Percentiles rank a stretch among this genome's conserved stretches.
Conservation (phyloP, 2,113 vertebrate genomes). For the Psittacara wagleri region DNA sequence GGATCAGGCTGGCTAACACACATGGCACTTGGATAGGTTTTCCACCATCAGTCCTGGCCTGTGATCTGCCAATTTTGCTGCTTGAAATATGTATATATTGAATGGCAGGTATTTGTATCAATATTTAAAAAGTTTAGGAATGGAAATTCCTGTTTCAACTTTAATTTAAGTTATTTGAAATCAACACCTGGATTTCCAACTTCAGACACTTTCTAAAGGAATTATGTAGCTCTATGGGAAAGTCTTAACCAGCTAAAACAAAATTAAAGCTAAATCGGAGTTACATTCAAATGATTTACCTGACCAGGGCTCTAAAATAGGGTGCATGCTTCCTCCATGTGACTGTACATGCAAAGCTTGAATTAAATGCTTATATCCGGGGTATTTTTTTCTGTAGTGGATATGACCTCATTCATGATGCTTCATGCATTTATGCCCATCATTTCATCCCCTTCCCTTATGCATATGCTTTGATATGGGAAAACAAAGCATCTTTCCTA, state of each 20-base stretch:
- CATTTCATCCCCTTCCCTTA: not conserved
- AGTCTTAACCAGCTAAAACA: not conserved
- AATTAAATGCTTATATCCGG: not conserved
- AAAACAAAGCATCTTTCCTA: not conserved
- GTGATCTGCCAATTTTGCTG: not conserved
- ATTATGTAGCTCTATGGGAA: not conserved
- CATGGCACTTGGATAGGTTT: not conserved
- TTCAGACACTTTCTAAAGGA: not conserved
- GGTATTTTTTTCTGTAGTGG: not conserved
- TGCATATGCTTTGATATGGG: not conserved
- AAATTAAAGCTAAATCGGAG: not conserved
- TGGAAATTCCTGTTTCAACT: not conserved
- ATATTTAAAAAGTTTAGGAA: not conserved
- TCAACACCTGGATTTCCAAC: not conserved
- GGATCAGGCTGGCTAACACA: not conserved
- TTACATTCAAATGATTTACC: not conserved
- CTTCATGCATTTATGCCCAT: not conserved
- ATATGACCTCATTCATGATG: not conserved
- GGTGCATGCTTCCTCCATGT: not conserved
- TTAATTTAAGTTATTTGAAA: not conserved
- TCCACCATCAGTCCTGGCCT: not conserved
- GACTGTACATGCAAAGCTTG: not conserved
- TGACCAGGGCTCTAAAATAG: not conserved
- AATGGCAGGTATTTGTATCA: not conserved
- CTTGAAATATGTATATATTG: not conserved